These are phyloP conservation scores for Sphyrna mokarran DNA, from an alignment of 2,113 vertebrate species.

Conservation along the genomic window DNA sequence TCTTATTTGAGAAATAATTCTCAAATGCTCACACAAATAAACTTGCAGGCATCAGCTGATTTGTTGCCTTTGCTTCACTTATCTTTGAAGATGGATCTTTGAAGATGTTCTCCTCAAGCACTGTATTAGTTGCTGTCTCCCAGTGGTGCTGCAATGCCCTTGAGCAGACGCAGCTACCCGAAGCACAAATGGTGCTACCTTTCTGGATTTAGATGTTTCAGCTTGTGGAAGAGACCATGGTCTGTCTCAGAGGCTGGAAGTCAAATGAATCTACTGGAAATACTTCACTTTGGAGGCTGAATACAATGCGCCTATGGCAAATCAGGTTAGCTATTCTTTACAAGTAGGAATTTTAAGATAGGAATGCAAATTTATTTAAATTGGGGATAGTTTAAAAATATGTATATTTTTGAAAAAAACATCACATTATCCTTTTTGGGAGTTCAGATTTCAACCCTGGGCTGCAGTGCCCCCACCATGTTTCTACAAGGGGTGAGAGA, in stretches of 20 bases:
- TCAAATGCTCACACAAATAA: not conserved
- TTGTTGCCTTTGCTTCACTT: not conserved
- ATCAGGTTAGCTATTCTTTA: not conserved
- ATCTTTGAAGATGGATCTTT: not conserved
- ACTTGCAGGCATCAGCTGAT: not conserved
- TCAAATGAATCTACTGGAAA: not conserved
- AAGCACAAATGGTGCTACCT: not conserved
- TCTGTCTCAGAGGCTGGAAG: not conserved
- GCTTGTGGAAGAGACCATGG: not conserved
- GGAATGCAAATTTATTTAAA: not conserved
- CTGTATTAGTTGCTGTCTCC: not conserved
- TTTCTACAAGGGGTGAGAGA: not conserved
- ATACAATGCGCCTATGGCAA: not conserved
- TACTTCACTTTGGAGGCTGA: not conserved
- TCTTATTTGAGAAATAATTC: not conserved
- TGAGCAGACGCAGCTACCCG: not conserved
- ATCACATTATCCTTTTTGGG: too few relatives aligned
- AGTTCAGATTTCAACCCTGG: not conserved
- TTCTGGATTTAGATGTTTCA: not conserved
- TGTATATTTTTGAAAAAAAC: not conserved
- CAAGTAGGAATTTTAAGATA: not conserved
- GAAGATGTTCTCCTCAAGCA: not conserved
- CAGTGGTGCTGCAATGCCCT: not conserved
- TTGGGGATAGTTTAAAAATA: not conserved
- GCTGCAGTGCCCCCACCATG: not conserved